These are phyloP conservation scores for Hydrolagus affinis DNA, from an alignment of 2,113 vertebrate species.

Conservation along the genomic window DNA sequence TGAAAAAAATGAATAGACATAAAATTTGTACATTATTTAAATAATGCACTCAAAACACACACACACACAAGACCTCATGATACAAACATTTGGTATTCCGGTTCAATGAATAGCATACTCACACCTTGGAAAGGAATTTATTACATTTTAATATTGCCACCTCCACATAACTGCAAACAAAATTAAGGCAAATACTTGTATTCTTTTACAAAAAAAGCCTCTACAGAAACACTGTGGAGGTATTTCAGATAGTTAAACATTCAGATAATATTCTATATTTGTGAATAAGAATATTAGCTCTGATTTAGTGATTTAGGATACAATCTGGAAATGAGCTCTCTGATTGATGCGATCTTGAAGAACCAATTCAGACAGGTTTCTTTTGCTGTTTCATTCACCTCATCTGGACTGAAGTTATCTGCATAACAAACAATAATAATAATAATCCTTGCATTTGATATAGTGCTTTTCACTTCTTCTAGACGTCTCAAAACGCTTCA, in stretches of 20 bases:
- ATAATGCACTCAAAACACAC: neutral
- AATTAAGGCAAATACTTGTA: slow-evolving; percentile 53
- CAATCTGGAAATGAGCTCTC: slow-evolving; percentile 91
- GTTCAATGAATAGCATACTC: slow-evolving; percentile 42
- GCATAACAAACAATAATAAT: too few relatives aligned
- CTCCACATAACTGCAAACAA: slow-evolving; percentile 75
- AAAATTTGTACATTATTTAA: neutral
- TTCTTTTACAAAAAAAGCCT: neutral
- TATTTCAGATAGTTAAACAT: neutral
- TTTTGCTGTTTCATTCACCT: slow-evolving; percentile 84
- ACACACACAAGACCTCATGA: neutral
- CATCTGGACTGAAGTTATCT: slow-evolving; percentile 82
- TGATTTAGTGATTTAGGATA: slow-evolving; percentile 63
- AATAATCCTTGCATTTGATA: too few relatives aligned
- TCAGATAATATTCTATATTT: too few relatives aligned
- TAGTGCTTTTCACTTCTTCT: too few relatives aligned
- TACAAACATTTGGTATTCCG: neutral
- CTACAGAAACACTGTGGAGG: neutral
- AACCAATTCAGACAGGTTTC: slow-evolving; percentile 99
- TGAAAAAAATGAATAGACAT: neutral
- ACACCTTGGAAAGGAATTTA: slow-evolving; percentile 81
- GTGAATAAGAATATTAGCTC: too few relatives aligned
- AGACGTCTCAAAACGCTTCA: too few relatives aligned
- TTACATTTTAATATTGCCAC: slow-evolving; percentile 93
- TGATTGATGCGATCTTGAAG: slow-evolving; percentile 96